These are phyloP conservation scores for Diplazon laetatorius DNA, from an alignment of 2,888 invertebrate species.

Conservation along the genomic window DNA sequence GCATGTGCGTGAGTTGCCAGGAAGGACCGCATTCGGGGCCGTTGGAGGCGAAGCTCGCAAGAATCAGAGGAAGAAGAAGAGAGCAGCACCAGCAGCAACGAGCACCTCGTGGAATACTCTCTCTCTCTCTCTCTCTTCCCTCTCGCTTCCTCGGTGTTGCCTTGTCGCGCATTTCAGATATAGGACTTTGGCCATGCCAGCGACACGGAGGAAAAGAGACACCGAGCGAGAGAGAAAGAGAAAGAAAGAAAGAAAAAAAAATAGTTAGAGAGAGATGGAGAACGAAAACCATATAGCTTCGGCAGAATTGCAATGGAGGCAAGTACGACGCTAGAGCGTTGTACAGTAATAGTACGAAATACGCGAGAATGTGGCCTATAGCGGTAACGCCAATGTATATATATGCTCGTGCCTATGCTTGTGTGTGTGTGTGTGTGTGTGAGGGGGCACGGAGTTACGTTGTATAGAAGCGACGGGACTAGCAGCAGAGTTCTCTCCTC, in stretches of 20 bases:
- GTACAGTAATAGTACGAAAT: constrained; percentile 21
- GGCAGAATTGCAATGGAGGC: constrained; percentile 34
- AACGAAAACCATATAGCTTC: constrained; percentile 19
- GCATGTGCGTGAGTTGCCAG: neutral
- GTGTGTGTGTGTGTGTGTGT: too few relatives aligned
- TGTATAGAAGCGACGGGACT: constrained; percentile 13
- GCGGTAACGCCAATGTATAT: neutral
- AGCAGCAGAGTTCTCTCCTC: constrained; percentile 31
- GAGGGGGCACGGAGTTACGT: constrained; percentile 10
- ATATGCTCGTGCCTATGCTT: too few relatives aligned
- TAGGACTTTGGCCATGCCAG: neutral
- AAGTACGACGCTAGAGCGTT: constrained; percentile 10
- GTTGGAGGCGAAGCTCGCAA: neutral
- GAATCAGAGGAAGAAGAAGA: neutral
- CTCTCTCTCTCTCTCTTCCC: neutral
- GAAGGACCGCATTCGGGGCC: constrained; percentile 16
- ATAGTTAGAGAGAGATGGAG: constrained; percentile 42
- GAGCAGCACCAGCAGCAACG: neutral
- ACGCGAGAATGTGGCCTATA: constrained; percentile 33
- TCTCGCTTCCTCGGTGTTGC: constrained; percentile 44
- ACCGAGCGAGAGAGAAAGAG: constrained; percentile 6
- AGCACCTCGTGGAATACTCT: constrained; percentile 22
- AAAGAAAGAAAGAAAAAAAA: constrained; percentile 46
- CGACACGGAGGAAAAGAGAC: constrained; percentile 14
- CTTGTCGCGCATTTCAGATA: constrained; percentile 36